A percentile compares a stretch with the other conserved stretches of the same genome.
Conservation (phyloP, 2,113 vertebrate species). For the Peromyscus polionotus region DNA sequence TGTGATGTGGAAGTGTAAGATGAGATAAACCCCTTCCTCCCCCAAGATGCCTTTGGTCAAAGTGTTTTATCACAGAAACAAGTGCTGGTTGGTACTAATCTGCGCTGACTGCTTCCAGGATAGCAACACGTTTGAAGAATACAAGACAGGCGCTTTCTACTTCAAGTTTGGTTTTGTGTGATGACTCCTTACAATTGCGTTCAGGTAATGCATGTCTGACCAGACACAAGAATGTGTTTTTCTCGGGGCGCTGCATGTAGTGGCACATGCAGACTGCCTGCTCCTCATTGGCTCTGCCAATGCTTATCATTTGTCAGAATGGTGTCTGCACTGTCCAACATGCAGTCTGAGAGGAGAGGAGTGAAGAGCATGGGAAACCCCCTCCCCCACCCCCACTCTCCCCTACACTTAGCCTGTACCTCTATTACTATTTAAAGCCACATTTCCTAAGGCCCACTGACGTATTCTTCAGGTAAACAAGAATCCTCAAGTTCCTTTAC, state of each 20-base stretch:
- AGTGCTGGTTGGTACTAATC: background rate
- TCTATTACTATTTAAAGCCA: background rate
- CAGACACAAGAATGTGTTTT: background rate
- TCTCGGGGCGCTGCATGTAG: background rate
- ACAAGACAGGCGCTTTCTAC: background rate
- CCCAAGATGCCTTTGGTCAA: background rate
- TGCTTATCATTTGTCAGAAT: background rate
- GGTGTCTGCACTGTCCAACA: background rate
- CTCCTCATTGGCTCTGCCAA: background rate
- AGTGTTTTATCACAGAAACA: background rate
- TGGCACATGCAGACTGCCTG: background rate
- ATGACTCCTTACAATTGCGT: background rate
- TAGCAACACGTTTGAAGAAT: conserved; percentile 14
- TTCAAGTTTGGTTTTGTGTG: background rate
- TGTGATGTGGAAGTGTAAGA: background rate
- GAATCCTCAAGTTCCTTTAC: conserved; percentile 17
- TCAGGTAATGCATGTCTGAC: background rate
- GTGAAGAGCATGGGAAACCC: background rate
- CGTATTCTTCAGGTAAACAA: background rate
- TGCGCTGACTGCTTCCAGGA: background rate
- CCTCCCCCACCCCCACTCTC: background rate
- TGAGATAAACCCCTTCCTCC: background rate
- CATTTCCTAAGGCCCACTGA: background rate
- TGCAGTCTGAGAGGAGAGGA: background rate
- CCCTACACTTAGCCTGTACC: background rate